These are phyloP conservation scores for Clitarchus hookeri DNA, from an alignment of 2,888 invertebrate genomes.

Conservation along the genomic window DNA sequence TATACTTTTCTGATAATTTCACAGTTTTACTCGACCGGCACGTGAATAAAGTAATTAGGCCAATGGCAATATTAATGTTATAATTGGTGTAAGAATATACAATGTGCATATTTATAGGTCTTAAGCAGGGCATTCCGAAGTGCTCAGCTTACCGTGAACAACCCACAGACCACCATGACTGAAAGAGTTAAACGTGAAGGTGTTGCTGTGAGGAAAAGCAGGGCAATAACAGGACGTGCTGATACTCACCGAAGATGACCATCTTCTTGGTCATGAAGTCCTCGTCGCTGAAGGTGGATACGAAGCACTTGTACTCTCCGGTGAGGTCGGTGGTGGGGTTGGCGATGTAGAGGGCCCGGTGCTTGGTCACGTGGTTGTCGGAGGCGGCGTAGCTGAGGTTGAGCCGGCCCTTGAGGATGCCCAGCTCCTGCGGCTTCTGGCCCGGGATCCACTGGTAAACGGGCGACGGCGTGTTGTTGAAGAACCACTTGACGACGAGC, in stretches of 20 bases:
- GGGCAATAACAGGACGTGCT: too few species aligned
- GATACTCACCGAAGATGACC: constrained; percentile 68
- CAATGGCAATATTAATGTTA: too few species aligned
- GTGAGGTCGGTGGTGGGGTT: constrained; percentile 71
- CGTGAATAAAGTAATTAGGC: too few species aligned
- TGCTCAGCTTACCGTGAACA: too few species aligned
- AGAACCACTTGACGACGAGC: constrained; percentile 77
- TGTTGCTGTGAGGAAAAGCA: too few species aligned
- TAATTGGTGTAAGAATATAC: too few species aligned
- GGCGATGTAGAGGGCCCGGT: constrained; percentile 70
- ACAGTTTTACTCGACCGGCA: too few species aligned
- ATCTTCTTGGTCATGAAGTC: constrained; percentile 66
- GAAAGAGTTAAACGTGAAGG: too few species aligned
- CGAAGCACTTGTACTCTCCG: constrained; percentile 74
- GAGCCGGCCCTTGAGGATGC: constrained; percentile 60
- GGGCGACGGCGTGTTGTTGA: constrained; percentile 65
- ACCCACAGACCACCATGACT: too few species aligned
- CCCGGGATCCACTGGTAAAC: constrained; percentile 85
- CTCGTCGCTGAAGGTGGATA: constrained; percentile 71
- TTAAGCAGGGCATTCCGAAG: too few species aligned
- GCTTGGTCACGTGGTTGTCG: constrained; percentile 68
- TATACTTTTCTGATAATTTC: too few species aligned
- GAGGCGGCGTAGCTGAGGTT: constrained; percentile 69
- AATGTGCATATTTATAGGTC: too few species aligned
- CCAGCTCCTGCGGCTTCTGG: constrained; percentile 68